A percentile compares a stretch with the other conserved stretches of the same genome.
Conservation (phyloP, 2,113 vertebrate genomes). For the Suricata suricatta region DNA sequence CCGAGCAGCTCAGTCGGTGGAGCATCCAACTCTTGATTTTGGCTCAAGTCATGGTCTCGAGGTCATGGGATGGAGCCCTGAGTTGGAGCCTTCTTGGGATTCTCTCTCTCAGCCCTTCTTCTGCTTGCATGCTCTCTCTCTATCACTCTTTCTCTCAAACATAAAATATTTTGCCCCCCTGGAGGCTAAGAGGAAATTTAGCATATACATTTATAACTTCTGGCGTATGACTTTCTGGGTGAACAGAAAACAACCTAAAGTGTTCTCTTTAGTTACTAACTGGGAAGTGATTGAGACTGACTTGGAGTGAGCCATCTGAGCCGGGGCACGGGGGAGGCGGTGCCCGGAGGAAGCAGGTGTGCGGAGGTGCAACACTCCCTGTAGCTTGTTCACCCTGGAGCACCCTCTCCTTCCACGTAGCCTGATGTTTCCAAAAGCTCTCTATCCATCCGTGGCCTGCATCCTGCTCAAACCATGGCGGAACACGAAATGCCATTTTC, state of each 20-base stretch:
- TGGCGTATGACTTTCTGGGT: not conserved
- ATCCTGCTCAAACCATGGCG: not conserved
- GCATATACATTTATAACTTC: not conserved
- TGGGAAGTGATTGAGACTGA: not conserved
- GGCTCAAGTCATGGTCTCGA: too few species aligned
- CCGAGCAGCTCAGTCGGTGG: too few species aligned
- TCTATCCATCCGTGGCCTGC: not conserved
- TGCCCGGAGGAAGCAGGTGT: too few species aligned
- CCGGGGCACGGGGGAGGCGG: too few species aligned
- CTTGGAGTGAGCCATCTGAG: not conserved
- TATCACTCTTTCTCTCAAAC: too few species aligned
- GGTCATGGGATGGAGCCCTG: too few species aligned
- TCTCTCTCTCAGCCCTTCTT: too few species aligned
- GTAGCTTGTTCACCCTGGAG: not conserved
- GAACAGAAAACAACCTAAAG: not conserved
- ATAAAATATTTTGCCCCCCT: not conserved
- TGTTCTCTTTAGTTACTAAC: not conserved
- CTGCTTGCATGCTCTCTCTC: too few species aligned
- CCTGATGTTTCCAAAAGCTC: not conserved
- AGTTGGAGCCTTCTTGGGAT: too few species aligned
- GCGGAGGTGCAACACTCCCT: not conserved
- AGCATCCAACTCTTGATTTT: too few species aligned
- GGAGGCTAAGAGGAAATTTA: not conserved
- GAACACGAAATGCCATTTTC: not conserved
- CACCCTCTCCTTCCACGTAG: not conserved